A percentile compares a stretch with the other conserved stretches of the same genome.
phyloP scores from a whole-genome alignment of 2,797 vertebrate genomes.

The Chiloscyllium punctatum region DNA sequence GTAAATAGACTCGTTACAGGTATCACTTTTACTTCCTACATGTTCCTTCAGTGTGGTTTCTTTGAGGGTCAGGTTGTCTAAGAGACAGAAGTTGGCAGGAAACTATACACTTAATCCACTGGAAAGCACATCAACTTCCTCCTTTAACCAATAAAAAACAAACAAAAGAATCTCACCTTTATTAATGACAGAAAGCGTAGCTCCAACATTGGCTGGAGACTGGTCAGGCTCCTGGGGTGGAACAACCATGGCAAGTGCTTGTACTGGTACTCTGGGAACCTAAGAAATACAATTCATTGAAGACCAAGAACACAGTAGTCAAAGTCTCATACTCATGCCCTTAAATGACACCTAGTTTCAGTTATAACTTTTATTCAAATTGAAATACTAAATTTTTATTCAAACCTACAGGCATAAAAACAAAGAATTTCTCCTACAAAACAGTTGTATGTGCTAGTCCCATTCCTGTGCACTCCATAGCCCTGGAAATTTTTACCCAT shows the following conservation, averaged over 20 bases:
- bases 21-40: background rate
- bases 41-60: background rate
- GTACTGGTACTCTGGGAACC: constrained; percentile 97
- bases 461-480: background rate
- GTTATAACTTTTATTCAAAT: background rate
- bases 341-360: background rate
- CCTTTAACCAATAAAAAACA: background rate
- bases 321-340: background rate
- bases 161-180: constrained; percentile 75
- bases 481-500: background rate
- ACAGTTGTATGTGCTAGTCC: background rate
- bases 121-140: background rate
- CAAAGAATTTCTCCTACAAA: too few species aligned
- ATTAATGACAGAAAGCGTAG: constrained; percentile 74
- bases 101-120: constrained; percentile 9
- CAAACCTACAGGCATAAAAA: background rate
- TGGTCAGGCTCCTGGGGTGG: constrained; percentile 97
- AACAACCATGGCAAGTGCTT: constrained; percentile 94
- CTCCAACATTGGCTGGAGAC: constrained; percentile 76
- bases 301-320: background rate
- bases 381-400: background rate
- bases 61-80: background rate
- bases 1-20: background rate
- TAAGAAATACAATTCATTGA: constrained; percentile 49
- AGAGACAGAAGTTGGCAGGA: background rate